These are phyloP conservation scores for Cephus cinctus DNA, from an alignment of 1,140 invertebrate genomes.

Conservation along the genomic window DNA sequence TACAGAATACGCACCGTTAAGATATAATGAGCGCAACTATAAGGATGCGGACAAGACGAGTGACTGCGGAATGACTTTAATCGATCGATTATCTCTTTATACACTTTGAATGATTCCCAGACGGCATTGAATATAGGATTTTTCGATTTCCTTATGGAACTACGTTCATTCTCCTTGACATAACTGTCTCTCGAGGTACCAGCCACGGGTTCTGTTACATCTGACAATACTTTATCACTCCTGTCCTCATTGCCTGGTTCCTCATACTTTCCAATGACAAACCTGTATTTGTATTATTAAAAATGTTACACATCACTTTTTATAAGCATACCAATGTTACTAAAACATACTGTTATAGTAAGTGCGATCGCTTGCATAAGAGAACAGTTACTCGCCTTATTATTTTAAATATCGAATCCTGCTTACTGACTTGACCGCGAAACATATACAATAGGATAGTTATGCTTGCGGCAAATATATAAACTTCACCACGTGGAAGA, in stretches of 20 bases:
- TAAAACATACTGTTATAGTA: too few relatives aligned
- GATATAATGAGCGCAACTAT: slow-evolving; percentile 63
- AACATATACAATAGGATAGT: slow-evolving; percentile 63
- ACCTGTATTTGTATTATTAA: slow-evolving; percentile 40
- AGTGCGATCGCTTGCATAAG: too few relatives aligned
- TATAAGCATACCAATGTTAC: too few relatives aligned
- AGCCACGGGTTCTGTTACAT: slow-evolving; percentile 18
- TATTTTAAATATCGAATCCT: slow-evolving; percentile 66
- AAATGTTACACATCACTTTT: too few relatives aligned
- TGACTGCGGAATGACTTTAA: slow-evolving; percentile 58
- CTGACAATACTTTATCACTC: slow-evolving; percentile 27
- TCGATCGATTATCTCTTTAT: slow-evolving; percentile 51
- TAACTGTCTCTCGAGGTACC: too few relatives aligned
- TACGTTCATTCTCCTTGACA: too few relatives aligned
- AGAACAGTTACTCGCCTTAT: slow-evolving; percentile 53
- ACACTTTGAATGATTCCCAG: slow-evolving; percentile 50
- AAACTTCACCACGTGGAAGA: slow-evolving; percentile 65
- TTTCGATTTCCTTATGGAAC: slow-evolving; percentile 26
- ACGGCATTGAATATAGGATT: slow-evolving; percentile 45
- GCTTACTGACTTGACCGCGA: slow-evolving; percentile 52
- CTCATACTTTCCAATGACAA: slow-evolving; percentile 66
- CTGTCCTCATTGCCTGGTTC: slow-evolving; percentile 21
- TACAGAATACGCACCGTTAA: slow-evolving; percentile 51
- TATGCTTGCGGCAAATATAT: slow-evolving; percentile 64
- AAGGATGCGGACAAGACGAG: slow-evolving; percentile 61